phyloP scores from a whole-genome alignment of 2,113 vertebrate species.

The Tor tambroides region DNA sequence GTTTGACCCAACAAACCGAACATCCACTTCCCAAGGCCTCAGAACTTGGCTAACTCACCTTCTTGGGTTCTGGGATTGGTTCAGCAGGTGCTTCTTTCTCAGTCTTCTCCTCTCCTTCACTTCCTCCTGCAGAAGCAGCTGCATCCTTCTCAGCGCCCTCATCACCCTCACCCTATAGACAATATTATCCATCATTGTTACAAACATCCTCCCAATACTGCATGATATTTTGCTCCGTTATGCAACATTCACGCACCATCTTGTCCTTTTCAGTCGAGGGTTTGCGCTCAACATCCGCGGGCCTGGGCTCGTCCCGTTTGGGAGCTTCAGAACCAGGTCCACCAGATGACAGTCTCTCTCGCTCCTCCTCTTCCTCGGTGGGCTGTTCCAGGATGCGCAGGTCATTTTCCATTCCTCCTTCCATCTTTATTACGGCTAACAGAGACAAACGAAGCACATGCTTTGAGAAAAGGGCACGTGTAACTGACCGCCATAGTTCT shows the following conservation, averaged over 20 bases:
- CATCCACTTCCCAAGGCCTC: background rate
- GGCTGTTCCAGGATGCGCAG: constrained; percentile 87
- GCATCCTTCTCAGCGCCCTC: constrained; percentile 69
- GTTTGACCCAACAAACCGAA: background rate
- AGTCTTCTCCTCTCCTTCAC: constrained; percentile 59
- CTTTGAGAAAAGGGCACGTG: background rate
- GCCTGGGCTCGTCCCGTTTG: constrained; percentile 71
- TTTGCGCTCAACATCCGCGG: constrained; percentile 62
- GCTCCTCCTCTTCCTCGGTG: constrained; percentile 79
- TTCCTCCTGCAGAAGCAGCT: constrained; percentile 27
- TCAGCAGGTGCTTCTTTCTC: constrained; percentile 76
- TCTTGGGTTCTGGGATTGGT: constrained; percentile 79
- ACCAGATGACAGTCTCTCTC: constrained; percentile 61
- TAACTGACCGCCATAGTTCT: background rate
- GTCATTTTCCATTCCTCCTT: constrained; percentile 88
- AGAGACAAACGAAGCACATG: background rate
- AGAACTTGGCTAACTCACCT: constrained; percentile 67
- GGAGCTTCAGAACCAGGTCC: constrained; percentile 56
- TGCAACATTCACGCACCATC: constrained; percentile 56
- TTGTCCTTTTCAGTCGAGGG: constrained; percentile 66
- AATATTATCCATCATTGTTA: constrained; percentile 36
- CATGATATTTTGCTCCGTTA: background rate
- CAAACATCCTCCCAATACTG: background rate
- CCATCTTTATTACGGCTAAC: constrained; percentile 93
- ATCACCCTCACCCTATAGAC: constrained; percentile 65